A percentile compares a stretch with the other conserved stretches of the same genome.
These are phyloP conservation scores for Oryctes rhinoceros DNA, from an alignment of 1,140 invertebrate species.

Conservation along the genomic window DNA sequence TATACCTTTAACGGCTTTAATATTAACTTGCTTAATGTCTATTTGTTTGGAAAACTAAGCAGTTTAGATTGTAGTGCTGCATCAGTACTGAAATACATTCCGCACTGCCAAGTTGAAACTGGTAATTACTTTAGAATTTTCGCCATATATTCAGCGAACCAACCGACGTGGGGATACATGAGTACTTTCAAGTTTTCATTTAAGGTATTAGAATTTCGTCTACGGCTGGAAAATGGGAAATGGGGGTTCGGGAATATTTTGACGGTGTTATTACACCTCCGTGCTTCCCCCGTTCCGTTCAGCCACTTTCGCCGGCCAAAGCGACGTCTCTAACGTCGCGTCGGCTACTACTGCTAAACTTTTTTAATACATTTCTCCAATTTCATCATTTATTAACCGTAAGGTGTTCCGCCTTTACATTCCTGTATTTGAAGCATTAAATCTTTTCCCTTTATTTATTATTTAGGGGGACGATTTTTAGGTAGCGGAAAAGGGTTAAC, in stretches of 20 bases:
- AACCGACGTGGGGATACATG: background rate
- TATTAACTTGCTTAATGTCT: background rate
- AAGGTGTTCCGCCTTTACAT: constrained; percentile 3
- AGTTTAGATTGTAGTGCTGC: background rate
- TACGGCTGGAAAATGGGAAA: constrained; percentile 11
- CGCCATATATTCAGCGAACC: constrained; percentile 9
- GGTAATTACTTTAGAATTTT: constrained; percentile 34
- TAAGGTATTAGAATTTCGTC: constrained; percentile 17
- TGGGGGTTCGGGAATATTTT: constrained; percentile 9
- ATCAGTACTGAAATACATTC: constrained; percentile 12
- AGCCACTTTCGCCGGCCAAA: background rate
- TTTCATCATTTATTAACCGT: constrained; percentile 15
- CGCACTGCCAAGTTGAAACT: constrained; percentile 21
- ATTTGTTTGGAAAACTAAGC: background rate
- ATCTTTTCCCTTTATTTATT: constrained; percentile 5
- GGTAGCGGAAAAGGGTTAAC: background rate
- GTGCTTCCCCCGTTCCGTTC: background rate
- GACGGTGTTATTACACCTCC: constrained; percentile 5
- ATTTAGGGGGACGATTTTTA: background rate
- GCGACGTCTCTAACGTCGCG: background rate
- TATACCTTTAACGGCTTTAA: background rate
- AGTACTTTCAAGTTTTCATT: constrained; percentile 27
- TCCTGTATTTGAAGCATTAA: background rate
- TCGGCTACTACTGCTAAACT: constrained; percentile 6
- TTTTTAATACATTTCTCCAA: constrained; percentile 29